Conservation (phyloP, 2,888 invertebrate genomes). For the Rambutsinella grinnellia region DNA sequence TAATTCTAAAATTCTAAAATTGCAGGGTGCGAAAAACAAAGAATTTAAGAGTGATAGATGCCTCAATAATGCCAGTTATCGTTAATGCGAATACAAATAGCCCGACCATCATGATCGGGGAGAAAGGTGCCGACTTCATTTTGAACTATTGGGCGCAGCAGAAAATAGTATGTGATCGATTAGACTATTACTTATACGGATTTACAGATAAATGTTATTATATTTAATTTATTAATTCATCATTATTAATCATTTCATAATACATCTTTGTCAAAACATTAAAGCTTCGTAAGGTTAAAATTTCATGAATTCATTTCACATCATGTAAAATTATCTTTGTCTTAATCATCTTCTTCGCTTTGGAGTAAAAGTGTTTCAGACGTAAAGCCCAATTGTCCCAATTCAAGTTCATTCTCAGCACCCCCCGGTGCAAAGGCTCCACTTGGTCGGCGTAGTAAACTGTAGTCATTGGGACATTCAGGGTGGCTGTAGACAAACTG, state of each 20-base stretch:
- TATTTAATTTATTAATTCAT: background rate
- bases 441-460: background rate
- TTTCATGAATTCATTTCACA: too few relatives aligned
- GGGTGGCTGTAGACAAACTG: constrained; percentile 2
- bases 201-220: constrained; percentile 24
- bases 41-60: constrained; percentile 38
- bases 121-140: constrained; percentile 41
- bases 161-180: constrained; percentile 28
- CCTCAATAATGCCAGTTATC: constrained; percentile 38
- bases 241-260: too few relatives aligned
- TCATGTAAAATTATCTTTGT: too few relatives aligned
- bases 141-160: constrained; percentile 44
- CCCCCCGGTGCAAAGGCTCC: background rate
- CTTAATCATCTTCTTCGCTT: too few relatives aligned
- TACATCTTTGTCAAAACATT: too few relatives aligned
- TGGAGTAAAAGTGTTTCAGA: too few relatives aligned
- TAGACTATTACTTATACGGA: constrained; percentile 23
- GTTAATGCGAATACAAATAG: constrained; percentile 49
- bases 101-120: constrained; percentile 41
- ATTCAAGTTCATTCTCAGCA: background rate
- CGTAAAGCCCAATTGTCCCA: too few relatives aligned
- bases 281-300: too few relatives aligned
- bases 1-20: too few relatives aligned
- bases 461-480: background rate
- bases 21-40: constrained; percentile 27